phyloP scores from a whole-genome alignment of 64 coral and sea anemone species.

The Stichodactyla mertensii region DNA sequence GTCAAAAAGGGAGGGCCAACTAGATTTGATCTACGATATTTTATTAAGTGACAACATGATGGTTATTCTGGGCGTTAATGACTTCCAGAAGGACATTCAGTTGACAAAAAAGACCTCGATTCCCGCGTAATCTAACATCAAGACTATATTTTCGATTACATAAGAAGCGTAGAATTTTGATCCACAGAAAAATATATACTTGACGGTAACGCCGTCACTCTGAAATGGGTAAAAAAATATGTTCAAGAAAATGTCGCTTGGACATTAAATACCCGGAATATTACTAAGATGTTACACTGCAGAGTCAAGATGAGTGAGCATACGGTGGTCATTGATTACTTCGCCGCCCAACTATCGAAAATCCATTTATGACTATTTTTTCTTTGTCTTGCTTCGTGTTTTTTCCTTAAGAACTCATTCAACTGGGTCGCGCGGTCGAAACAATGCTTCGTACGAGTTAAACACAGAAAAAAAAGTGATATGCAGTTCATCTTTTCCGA shows the following conservation, averaged over 20 bases:
- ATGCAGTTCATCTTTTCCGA: too few species aligned
- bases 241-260: too few species aligned
- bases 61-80: conserved; percentile 20
- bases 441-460: neutral
- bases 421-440: neutral
- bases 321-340: neutral
- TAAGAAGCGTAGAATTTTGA: neutral
- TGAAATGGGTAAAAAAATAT: too few species aligned
- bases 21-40: conserved; percentile 29
- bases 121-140: neutral
- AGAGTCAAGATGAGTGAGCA: neutral
- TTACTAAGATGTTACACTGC: neutral
- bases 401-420: neutral
- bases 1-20: conserved; percentile 17
- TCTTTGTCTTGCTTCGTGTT: neutral
- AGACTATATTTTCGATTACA: neutral
- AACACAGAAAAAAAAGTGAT: too few species aligned
- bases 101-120: conserved; percentile 3
- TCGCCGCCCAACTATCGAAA: conserved; percentile 5
- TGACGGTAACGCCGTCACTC: too few species aligned
- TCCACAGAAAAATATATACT: too few species aligned
- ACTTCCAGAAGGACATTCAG: conserved; percentile 1
- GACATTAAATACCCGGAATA: neutral
- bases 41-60: conserved; percentile 32
- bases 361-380: neutral